Evolutionary conservation across 2,888 invertebrate species (phyloP), one percentile per base, ranked within the genome.

Genomic region (Anthophora plumipes): DNA sequence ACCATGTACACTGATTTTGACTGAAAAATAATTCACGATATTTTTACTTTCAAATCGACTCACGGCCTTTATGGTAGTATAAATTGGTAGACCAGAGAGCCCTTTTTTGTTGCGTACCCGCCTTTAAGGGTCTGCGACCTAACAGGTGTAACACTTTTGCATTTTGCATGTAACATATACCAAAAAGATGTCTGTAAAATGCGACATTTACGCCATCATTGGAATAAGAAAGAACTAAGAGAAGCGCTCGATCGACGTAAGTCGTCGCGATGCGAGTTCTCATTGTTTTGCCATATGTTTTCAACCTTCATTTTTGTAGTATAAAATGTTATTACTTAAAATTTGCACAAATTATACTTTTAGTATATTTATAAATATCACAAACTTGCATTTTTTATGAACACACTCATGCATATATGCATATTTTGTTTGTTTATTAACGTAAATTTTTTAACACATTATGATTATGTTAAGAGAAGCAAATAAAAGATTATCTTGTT

Each of bases 201-300:
- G 2, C 25, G 43, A 59, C 25, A 17, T n/a, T 57, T 50, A 59
- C 73, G 73, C 59, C 50, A 41, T 43, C 31, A 17, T 52, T 50
- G 73, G 73, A 25, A 14, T 7, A 20, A 31, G 3, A 41, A n/a
- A 2, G 39, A 68, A 59, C 50, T 74, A 68, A 60, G 25, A 59
- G n/a, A 69, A 74, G 73, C 73, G 73, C 59, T 68, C 50, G 48
- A 48, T 17, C 41, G 43, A 69, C 52, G 31, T 17, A 12, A 60
- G 39, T 43, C 43, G 25, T 68, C 43, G 48, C 14, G 50, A 60
- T 31, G 50, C 52, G 41, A 22, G 25, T 14, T 46, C 25, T 50
- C 14, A n/a, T 41, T 52, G 7, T 64, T 55, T 55, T 17, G 20
- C 39, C 9, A 37, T 3, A 6, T 66, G n/a, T 22, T 17, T 59